Evolutionary conservation across 2,888 invertebrate species (phyloP).

Genomic region (Drosophila atripex): DNA sequence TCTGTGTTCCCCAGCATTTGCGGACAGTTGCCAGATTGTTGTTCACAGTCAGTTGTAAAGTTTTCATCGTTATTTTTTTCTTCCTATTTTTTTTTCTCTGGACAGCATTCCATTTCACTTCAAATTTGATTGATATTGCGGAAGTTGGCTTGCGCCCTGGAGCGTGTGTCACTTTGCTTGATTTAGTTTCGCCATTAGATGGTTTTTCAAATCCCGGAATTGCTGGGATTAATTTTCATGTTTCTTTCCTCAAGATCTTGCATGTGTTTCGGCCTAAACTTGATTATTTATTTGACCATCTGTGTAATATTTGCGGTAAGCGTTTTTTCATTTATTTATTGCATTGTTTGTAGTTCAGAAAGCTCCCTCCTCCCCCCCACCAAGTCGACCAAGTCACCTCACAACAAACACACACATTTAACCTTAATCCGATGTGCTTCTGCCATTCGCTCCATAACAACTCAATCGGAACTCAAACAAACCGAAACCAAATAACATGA

Average conservation of each 20-base stretch:
- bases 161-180: constrained; percentile 52
- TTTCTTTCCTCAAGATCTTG: background rate
- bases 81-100: constrained; percentile 6
- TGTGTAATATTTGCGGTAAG: background rate
- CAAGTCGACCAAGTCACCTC: background rate
- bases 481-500: constrained; percentile 26
- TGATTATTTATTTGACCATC: constrained; percentile 3
- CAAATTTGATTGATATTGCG: constrained; percentile 69
- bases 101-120: constrained; percentile 40
- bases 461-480: constrained; percentile 24
- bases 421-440: constrained; percentile 42
- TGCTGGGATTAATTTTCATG: constrained; percentile 19
- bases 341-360: constrained; percentile 32
- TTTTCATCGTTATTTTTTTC: constrained; percentile 12
- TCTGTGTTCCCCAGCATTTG: constrained; percentile 32
- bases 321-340: constrained; percentile 5
- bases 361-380: constrained; percentile 74
- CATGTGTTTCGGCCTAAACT: background rate
- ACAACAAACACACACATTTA: constrained; percentile 30
- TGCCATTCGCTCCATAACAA: constrained; percentile 34
- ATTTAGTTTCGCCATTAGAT: constrained; percentile 41
- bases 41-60: constrained; percentile 11
- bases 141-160: constrained; percentile 59
- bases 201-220: constrained; percentile 2
- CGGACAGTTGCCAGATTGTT: constrained; percentile 15